A percentile compares a stretch with the other conserved stretches of the same genome.
Conservation (phyloP, 2,888 invertebrate genomes). For the Podotricha telesiphe region DNA sequence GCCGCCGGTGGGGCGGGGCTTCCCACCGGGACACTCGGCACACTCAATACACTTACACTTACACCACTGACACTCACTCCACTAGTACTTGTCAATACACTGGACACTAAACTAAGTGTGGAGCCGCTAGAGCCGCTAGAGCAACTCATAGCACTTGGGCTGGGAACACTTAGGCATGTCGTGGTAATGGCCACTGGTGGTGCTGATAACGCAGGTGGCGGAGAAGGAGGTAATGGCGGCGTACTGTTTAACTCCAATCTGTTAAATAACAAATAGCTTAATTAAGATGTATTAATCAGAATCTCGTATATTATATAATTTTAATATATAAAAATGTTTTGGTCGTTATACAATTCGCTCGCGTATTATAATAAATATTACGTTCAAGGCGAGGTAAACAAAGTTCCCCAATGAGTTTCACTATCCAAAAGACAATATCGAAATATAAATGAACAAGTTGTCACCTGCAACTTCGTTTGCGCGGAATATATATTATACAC, state of each 20-base stretch:
- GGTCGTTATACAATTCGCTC: too few species aligned
- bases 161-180: conserved; percentile 29
- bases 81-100: conserved; percentile 38
- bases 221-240: conserved; percentile 73
- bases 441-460: too few species aligned
- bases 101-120: conserved; percentile 49
- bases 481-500: too few species aligned
- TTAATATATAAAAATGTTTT: too few species aligned
- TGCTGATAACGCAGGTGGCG: conserved; percentile 71
- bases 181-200: conserved; percentile 54
- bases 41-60: conserved; percentile 34
- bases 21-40: conserved; percentile 26
- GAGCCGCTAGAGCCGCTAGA: conserved; percentile 51
- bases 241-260: conserved; percentile 68
- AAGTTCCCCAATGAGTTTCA: too few species aligned
- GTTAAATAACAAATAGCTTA: conserved; percentile 27
- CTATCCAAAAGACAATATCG: too few species aligned
- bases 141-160: conserved; percentile 29
- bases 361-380: too few species aligned
- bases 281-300: neutral
- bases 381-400: too few species aligned
- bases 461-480: too few species aligned
- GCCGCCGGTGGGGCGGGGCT: conserved; percentile 41
- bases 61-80: conserved; percentile 35
- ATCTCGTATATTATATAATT: too few species aligned